Conservation (phyloP, 2,797 vertebrate species). For the Monodelphis domestica region DNA sequence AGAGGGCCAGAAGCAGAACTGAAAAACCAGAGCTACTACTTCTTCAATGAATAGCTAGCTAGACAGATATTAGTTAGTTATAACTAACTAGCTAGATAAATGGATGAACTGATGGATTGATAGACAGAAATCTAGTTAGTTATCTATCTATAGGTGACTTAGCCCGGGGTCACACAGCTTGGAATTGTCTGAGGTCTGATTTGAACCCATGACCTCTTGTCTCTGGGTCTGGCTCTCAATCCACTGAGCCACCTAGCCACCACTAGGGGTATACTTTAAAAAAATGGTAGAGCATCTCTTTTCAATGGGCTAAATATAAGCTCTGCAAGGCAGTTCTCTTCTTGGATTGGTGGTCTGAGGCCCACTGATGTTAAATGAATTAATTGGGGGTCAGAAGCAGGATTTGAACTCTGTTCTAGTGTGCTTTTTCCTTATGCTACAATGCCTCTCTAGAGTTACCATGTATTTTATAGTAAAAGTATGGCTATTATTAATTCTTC, state of each 20-base stretch:
- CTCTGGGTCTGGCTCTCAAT: not conserved
- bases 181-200: not conserved
- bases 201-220: not conserved
- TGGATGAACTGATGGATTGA: too few relatives aligned
- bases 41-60: not conserved
- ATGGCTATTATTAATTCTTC: not conserved
- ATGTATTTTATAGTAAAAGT: not conserved
- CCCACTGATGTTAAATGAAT: not conserved
- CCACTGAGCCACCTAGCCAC: not conserved
- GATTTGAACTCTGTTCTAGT: not conserved
- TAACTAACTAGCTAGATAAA: not conserved
- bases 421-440: not conserved
- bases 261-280: not conserved
- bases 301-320: not conserved
- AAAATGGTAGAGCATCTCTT: not conserved
- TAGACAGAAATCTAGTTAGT: too few relatives aligned
- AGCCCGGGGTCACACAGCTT: not conserved
- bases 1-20: not conserved
- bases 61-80: too few relatives aligned
- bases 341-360: not conserved
- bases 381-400: not conserved
- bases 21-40: not conserved
- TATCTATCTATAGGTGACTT: too few relatives aligned
- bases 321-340: not conserved
- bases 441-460: not conserved